phyloP scores from a whole-genome alignment of 2,888 invertebrate species.

The Catocala nupta region DNA sequence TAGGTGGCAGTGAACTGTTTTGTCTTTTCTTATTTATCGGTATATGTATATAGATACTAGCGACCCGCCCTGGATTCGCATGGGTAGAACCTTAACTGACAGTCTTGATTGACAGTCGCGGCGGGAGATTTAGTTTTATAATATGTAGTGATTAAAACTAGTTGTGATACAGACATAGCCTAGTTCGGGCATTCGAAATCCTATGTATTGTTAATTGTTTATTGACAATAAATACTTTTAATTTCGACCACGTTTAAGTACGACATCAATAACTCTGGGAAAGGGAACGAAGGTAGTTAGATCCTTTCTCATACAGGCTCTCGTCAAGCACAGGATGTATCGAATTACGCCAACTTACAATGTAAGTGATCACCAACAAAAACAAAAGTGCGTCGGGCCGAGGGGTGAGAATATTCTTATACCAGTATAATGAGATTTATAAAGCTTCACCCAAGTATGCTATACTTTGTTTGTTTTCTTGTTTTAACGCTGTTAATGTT shows the following conservation, averaged over 20 bases:
- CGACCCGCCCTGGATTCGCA: no score
- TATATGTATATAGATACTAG: no score
- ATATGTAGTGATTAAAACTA: no score
- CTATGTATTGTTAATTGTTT: no score
- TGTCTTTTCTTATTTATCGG: no score
- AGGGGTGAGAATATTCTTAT: slow-evolving; percentile 83
- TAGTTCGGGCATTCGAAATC: no score
- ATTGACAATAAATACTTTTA: no score
- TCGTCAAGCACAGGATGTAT: slow-evolving; percentile 83
- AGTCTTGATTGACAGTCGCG: no score
- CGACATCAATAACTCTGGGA: slow-evolving; percentile 12
- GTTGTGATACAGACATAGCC: no score
- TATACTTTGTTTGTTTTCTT: slow-evolving; percentile 24
- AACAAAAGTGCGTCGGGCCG: slow-evolving; percentile 65
- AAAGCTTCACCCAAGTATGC: slow-evolving; percentile 81
- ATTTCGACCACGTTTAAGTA: background rate
- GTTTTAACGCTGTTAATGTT: slow-evolving; percentile 46
- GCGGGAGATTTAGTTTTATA: no score
- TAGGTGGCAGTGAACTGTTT: no score
- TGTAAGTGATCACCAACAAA: slow-evolving; percentile 83
- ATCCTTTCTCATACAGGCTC: slow-evolving; percentile 49
- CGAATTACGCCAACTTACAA: slow-evolving; percentile 79
- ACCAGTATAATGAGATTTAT: slow-evolving; percentile 77
- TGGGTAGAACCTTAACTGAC: no score
- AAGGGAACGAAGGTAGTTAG: slow-evolving; percentile 34